Evolutionary conservation across 2,888 invertebrate species (phyloP).

Genomic region (Troglohyphantes excavatus): DNA sequence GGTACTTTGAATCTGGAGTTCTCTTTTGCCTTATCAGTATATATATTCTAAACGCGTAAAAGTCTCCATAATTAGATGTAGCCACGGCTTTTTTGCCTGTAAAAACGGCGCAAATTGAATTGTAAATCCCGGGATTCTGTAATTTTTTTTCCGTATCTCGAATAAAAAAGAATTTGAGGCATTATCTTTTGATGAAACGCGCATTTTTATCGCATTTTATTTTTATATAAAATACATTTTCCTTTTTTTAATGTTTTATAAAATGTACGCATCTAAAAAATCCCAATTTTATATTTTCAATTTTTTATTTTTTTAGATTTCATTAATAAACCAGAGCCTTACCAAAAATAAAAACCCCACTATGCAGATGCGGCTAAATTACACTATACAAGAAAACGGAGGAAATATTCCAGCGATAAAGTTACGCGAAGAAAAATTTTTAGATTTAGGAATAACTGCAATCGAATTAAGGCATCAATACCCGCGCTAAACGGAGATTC

Average conservation of each 20-base stretch:
- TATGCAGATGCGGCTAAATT: too few species aligned
- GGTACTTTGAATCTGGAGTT: not conserved
- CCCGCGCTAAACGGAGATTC: not conserved
- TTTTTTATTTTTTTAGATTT: too few species aligned
- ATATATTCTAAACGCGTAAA: constrained; percentile 6
- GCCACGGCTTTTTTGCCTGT: not conserved
- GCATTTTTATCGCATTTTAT: not conserved
- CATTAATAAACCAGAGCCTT: too few species aligned
- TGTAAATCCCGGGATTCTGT: not conserved
- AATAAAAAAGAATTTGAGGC: not conserved
- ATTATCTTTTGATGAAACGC: not conserved
- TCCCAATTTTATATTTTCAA: too few species aligned
- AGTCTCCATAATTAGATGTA: constrained; percentile 39
- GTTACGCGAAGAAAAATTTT: too few species aligned
- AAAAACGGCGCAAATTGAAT: constrained; percentile 31
- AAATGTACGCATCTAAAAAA: too few species aligned
- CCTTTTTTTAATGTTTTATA: too few species aligned
- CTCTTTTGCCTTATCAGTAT: not conserved
- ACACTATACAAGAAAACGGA: too few species aligned
- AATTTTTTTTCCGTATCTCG: not conserved
- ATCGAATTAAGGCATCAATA: constrained; percentile 51
- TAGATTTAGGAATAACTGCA: constrained; percentile 14
- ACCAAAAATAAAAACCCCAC: too few species aligned
- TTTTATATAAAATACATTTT: not conserved
- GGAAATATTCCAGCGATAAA: too few species aligned